These are phyloP conservation scores for Apteryx owenii DNA, from an alignment of 2,113 vertebrate genomes.

Conservation along the genomic window DNA sequence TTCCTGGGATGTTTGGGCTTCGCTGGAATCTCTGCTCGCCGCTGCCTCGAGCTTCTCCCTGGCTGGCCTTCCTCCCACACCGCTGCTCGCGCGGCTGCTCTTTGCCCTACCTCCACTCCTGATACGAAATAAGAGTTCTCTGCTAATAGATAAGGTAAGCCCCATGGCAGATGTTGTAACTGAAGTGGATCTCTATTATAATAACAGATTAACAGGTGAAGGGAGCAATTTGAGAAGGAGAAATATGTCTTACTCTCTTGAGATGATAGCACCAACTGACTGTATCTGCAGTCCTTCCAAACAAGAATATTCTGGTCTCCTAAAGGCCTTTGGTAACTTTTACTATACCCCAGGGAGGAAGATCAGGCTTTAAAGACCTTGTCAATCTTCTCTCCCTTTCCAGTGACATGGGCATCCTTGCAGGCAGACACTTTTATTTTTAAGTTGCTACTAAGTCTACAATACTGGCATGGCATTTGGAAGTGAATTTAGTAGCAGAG, in stretches of 20 bases:
- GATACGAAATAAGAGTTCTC: background rate
- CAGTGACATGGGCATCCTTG: background rate
- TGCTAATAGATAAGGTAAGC: background rate
- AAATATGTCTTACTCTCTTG: background rate
- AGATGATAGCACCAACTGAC: background rate
- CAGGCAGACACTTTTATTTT: background rate
- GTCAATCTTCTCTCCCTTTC: background rate
- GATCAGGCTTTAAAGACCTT: background rate
- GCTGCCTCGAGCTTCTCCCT: accelerated
- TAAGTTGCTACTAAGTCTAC: background rate
- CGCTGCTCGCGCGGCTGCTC: background rate
- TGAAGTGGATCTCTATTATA: background rate
- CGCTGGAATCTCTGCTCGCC: background rate
- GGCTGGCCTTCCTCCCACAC: background rate
- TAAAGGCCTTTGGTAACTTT: background rate
- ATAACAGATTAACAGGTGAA: background rate
- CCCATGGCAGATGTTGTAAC: background rate
- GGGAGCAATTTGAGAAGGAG: background rate
- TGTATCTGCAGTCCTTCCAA: background rate
- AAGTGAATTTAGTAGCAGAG: background rate
- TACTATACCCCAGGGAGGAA: background rate
- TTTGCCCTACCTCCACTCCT: background rate
- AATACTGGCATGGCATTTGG: background rate
- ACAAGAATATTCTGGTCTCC: background rate
- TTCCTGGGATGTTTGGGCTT: background rate